Conservation (phyloP, 2,888 invertebrate genomes). For the Notodonta dromedarius region DNA sequence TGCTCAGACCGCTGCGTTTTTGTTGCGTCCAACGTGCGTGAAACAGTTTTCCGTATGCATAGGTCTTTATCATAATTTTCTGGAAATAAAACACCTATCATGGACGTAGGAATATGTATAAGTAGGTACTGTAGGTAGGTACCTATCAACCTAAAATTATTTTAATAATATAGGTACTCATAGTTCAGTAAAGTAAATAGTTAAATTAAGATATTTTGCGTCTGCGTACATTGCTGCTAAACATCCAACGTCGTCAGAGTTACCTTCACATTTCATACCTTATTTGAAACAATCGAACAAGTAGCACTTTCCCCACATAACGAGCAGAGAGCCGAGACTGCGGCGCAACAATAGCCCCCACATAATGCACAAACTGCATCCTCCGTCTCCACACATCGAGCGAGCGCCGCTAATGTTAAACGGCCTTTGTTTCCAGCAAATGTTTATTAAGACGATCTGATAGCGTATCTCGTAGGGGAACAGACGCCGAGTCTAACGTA, state of each 20-base stretch:
- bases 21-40: not conserved
- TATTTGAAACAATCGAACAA: slow-evolving; percentile 32
- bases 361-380: slow-evolving; percentile 58
- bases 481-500: slow-evolving; percentile 71
- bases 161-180: no score
- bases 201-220: not conserved
- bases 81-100: no score
- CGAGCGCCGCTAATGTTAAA: slow-evolving; percentile 69
- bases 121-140: no score
- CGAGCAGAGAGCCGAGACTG: slow-evolving; percentile 45
- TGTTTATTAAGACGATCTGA: slow-evolving; percentile 83
- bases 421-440: slow-evolving; percentile 75
- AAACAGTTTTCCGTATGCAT: no score
- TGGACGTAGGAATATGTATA: no score
- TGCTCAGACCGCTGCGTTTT: no score
- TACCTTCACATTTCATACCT: slow-evolving; percentile 7
- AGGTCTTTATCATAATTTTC: no score
- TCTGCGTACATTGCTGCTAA: not conserved
- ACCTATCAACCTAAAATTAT: no score
- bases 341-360: slow-evolving; percentile 59
- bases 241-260: slow-evolving; percentile 1
- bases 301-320: slow-evolving; percentile 39
- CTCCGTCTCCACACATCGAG: slow-evolving; percentile 48
- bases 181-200: no score
- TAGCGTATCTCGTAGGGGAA: slow-evolving; percentile 74